Conservation (phyloP, 2,888 invertebrate species). For the Stenotaenia linearis region DNA sequence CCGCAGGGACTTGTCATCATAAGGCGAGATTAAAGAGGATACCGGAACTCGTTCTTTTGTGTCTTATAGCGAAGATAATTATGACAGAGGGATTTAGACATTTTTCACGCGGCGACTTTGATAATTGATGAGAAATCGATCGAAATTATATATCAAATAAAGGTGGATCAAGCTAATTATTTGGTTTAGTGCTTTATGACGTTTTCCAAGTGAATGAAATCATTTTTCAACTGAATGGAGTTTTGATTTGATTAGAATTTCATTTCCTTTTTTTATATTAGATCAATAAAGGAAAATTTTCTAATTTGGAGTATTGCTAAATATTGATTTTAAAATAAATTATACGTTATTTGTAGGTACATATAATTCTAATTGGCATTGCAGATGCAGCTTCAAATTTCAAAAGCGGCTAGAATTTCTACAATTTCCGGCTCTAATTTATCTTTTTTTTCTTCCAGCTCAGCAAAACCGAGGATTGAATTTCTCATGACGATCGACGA, state of each 20-base stretch:
- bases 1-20: slow-evolving; percentile 16
- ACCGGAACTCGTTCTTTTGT: background rate
- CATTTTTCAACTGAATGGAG: background rate
- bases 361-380: no score
- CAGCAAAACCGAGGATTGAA: no score
- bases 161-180: slow-evolving; percentile 8
- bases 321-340: no score
- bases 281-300: no score
- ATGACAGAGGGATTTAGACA: background rate
- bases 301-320: no score
- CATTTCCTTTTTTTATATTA: background rate
- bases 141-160: background rate
- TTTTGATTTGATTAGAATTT: background rate
- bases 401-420: no score
- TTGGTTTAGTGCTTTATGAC: background rate
- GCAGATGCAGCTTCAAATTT: no score
- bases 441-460: no score
- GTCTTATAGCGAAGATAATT: background rate
- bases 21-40: background rate
- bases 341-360: no score
- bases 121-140: background rate
- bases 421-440: no score
- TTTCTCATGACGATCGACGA: background rate
- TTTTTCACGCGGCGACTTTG: background rate
- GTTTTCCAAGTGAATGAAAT: background rate